Evolutionary conservation across 2,888 invertebrate species (phyloP), one percentile per base, ranked within the genome.

Genomic region (Drosophila sordidapex): DNA sequence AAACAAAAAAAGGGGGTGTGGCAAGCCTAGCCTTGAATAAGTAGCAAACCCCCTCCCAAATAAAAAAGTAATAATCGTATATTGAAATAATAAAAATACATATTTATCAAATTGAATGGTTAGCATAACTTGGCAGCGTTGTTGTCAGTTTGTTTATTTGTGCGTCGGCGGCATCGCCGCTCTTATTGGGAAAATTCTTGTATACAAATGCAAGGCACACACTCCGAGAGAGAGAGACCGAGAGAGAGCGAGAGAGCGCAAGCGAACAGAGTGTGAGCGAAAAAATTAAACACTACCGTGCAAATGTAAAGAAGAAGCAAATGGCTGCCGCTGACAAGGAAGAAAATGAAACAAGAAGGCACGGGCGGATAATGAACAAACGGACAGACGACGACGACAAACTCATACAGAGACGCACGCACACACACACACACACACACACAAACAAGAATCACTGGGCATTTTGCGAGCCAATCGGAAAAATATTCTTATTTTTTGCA

Each of bases 261-360:
- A 56, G 43, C 48, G 40, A 57, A 68, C 51, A 60, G 59, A 64
- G 64, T 65, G 54, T 62, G 51, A 74, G 68, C 56, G 53, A 74
- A 70, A 78, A 74, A 70, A 69, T 74, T 67, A 79, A 78, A 67
- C 57, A 65, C 71, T 68, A 66, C 66, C 74, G 76, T 70, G 73
- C 79, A 73, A 76, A 68, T 69, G 65, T 70, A 67, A 79, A 80
- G 72, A 83, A 87, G 82, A 83, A 83, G 86, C 81, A 88, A 84
- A 84, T 84, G 83, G 89, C 82, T 76, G 87, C 79, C 80, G 74
- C 74, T 88, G 81, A 82, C 74, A 90, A 90, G 90, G 90, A 89
- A 82, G 82, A 79, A 86, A 86, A 86, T 71, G 76, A 82, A 74
- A 75, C 62, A 78, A 80, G 79, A 76, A 80, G 82, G 83, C 73